phyloP scores from a whole-genome alignment of 2,888 invertebrate species.

The Molorchus minor region DNA sequence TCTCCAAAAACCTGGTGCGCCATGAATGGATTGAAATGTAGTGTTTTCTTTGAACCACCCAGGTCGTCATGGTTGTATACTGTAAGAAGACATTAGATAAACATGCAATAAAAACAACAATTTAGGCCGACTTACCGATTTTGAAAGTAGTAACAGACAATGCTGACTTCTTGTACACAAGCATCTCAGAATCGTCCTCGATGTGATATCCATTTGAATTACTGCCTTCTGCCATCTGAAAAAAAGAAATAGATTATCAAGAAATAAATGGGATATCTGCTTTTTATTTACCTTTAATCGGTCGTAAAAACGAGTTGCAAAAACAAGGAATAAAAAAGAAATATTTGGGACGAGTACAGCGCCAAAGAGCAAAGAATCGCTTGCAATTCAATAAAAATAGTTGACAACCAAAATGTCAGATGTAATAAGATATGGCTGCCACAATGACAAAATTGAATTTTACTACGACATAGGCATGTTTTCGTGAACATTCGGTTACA shows the following conservation, averaged over 20 bases:
- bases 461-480: no score
- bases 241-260: conserved; percentile 10
- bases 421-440: no score
- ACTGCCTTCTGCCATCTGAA: conserved; percentile 31
- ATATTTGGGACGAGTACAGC: neutral
- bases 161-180: conserved; percentile 45
- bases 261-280: neutral
- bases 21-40: conserved; percentile 81
- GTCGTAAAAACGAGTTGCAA: neutral
- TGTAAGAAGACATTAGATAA: conserved; percentile 26
- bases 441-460: no score
- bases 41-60: conserved; percentile 22
- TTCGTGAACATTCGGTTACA: no score
- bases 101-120: neutral
- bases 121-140: conserved; percentile 40
- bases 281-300: neutral
- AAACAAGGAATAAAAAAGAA: conserved; percentile 1
- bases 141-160: conserved; percentile 46
- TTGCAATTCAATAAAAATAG: no score
- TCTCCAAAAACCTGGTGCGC: conserved; percentile 94
- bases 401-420: no score
- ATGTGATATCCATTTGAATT: conserved; percentile 16
- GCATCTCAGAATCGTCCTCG: conserved; percentile 44
- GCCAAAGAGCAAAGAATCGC: neutral
- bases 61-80: conserved; percentile 45